Percentiles rank a stretch among this genome's conserved stretches.
These are phyloP conservation scores for Arenicola marina DNA, from an alignment of 2,888 invertebrate genomes.

Conservation along the genomic window DNA sequence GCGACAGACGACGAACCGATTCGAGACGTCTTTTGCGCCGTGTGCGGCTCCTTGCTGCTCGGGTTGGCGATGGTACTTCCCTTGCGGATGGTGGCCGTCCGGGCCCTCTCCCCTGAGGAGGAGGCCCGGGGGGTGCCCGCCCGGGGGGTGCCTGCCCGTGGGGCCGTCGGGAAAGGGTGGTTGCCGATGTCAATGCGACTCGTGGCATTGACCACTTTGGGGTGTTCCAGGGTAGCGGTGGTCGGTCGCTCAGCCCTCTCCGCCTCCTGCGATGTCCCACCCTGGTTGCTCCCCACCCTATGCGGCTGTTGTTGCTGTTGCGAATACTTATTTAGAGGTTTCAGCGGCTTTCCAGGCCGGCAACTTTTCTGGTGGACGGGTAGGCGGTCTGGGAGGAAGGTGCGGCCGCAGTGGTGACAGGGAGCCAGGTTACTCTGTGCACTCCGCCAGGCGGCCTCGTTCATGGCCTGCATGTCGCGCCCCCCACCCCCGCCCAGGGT, in stretches of 20 bases:
- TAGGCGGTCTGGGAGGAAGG: conserved; percentile 73
- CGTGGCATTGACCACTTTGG: conserved; percentile 50
- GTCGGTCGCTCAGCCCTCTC: conserved; percentile 34
- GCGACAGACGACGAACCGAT: neutral
- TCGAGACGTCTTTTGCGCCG: neutral
- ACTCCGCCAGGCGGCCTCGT: conserved; percentile 67
- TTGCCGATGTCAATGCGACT: conserved; percentile 35
- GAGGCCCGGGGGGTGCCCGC: neutral
- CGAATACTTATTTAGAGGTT: conserved; percentile 14
- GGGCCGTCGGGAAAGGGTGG: conserved; percentile 14
- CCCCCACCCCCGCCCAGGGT: conserved; percentile 30
- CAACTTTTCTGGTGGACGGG: conserved; percentile 69
- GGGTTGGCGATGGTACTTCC: neutral
- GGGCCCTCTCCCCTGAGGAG: neutral
- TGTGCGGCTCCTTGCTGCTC: neutral
- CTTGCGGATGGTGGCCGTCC: neutral
- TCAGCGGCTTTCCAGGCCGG: conserved; percentile 44
- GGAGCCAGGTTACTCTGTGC: conserved; percentile 66
- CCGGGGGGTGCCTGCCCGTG: conserved; percentile 14
- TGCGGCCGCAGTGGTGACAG: conserved; percentile 72
- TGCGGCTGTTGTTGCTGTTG: conserved; percentile 1
- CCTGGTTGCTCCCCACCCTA: neutral
- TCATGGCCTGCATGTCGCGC: conserved; percentile 36
- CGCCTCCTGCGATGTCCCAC: neutral
- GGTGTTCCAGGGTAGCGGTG: conserved; percentile 44